These are phyloP conservation scores for Bellardia pandia DNA, from an alignment of 2,888 invertebrate species.

Conservation along the genomic window DNA sequence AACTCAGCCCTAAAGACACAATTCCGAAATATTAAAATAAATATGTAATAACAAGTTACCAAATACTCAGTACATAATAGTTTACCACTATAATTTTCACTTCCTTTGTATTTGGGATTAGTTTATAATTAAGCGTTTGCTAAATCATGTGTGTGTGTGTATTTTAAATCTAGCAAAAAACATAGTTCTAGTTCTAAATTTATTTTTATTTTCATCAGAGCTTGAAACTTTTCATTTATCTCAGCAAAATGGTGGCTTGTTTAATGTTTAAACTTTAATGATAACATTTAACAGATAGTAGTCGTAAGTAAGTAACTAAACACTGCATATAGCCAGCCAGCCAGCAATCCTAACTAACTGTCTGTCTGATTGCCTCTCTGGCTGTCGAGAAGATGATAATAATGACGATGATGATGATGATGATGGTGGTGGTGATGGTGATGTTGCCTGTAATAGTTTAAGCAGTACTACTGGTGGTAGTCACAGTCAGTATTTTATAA, in stretches of 20 bases:
- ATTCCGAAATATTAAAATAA: no score
- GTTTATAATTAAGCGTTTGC: background rate
- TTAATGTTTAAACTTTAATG: conserved; percentile 69
- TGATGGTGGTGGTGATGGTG: background rate
- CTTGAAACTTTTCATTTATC: conserved; percentile 57
- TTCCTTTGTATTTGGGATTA: background rate
- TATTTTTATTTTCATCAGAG: background rate
- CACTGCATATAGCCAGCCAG: background rate
- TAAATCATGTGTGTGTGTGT: background rate
- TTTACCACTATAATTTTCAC: no score
- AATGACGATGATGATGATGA: conserved; percentile 1
- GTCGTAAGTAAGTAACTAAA: conserved; percentile 26
- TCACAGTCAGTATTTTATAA: conserved; percentile 9
- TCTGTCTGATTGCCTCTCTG: conserved; percentile 24
- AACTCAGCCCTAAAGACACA: no score
- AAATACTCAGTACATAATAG: no score
- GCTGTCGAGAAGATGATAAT: conserved; percentile 18
- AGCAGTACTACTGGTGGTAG: conserved; percentile 27
- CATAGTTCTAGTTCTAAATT: conserved; percentile 10
- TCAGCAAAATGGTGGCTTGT: conserved; percentile 73
- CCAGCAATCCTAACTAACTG: background rate
- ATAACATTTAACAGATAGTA: conserved; percentile 70
- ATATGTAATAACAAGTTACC: no score
- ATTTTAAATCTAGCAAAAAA: background rate
- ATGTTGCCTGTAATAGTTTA: conserved; percentile 30